phyloP scores from a whole-genome alignment of 2,888 invertebrate genomes.

The Cheilosia impressa region DNA sequence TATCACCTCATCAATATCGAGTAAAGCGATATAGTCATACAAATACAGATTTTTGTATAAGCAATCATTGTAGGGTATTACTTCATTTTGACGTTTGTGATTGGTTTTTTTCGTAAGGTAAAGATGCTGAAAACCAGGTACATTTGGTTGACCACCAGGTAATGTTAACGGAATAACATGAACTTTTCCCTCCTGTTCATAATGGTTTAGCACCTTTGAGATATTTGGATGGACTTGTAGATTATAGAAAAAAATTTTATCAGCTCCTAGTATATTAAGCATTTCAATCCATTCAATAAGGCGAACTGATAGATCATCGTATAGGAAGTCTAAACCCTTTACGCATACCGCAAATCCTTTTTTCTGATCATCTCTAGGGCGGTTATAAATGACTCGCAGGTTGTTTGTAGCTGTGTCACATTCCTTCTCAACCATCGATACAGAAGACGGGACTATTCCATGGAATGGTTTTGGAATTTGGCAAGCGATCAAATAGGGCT shows the following conservation, averaged over 20 bases:
- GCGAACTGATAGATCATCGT: constrained; percentile 94
- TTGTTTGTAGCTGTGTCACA: constrained; percentile 95
- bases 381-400: constrained; percentile 91
- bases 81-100: constrained; percentile 96
- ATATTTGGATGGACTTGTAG: constrained; percentile 96
- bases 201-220: constrained; percentile 89
- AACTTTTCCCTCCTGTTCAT: constrained; percentile 87
- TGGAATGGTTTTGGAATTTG: constrained; percentile 91
- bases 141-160: constrained; percentile 95
- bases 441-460: constrained; percentile 90
- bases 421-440: constrained; percentile 92
- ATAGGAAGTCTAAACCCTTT: constrained; percentile 95
- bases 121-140: constrained; percentile 94
- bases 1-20: constrained; percentile 97
- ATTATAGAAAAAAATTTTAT: constrained; percentile 96
- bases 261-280: constrained; percentile 92
- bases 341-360: constrained; percentile 96
- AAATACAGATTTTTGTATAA: constrained; percentile 95
- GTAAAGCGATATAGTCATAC: constrained; percentile 94
- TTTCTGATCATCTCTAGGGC: constrained; percentile 86
- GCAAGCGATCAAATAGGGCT: constrained; percentile 95
- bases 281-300: constrained; percentile 98
- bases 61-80: constrained; percentile 98
- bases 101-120: constrained; percentile 95
- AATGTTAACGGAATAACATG: constrained; percentile 92